Base-by-base conservation (phyloP, 2,888 invertebrate genomes). In the Trilocha varians region DNA sequence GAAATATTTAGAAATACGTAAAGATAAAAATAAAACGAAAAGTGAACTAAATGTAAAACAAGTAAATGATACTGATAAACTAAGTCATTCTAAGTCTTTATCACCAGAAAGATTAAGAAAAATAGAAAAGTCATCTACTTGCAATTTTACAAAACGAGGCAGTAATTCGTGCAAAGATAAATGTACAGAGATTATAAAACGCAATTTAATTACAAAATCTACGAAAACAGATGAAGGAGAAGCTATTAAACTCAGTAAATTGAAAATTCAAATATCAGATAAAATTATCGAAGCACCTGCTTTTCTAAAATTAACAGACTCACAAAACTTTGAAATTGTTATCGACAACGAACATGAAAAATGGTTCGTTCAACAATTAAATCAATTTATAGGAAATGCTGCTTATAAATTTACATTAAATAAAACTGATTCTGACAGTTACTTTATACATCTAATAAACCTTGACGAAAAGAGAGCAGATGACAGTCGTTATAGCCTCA, bases 311-410 rank as follows among this genome's bases (percentile, higher is more conserved):
- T 34, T 39, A 8, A 73, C 72, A n/a, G 13, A 47, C 36, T 78
- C 78, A 4, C 48, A 57, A 1, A 75, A 74, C 52, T 78, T 59
- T 45, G 42, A 65, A 14, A 47, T 79, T 34, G 48, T 74, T 32
- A 44, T 78, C 34, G 75, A 82, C 41, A 78, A 75, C 49, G 82
- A 83, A 59, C 78, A 66, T 52, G 74, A 76, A 55, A 70, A 52
- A 25, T 47, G 34, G 16, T 70, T 59, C 35, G 64, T 47, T 33
- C 40, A 66, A 39, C 49, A 51, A 4, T 49, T 75, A 6, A 51
- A 58, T 14, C 43, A 59, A 17, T 43, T 51, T 17, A 43, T 72
- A 14, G 50, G 45, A 18, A 47, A 60, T 8, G 45, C 61, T 16
- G 54, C 45, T 9, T 61, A 61, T 44, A 53, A 50, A 40, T 50